phyloP scores from a whole-genome alignment of 92 coral and sea anemone species.

The Phymanthus crucifer region DNA sequence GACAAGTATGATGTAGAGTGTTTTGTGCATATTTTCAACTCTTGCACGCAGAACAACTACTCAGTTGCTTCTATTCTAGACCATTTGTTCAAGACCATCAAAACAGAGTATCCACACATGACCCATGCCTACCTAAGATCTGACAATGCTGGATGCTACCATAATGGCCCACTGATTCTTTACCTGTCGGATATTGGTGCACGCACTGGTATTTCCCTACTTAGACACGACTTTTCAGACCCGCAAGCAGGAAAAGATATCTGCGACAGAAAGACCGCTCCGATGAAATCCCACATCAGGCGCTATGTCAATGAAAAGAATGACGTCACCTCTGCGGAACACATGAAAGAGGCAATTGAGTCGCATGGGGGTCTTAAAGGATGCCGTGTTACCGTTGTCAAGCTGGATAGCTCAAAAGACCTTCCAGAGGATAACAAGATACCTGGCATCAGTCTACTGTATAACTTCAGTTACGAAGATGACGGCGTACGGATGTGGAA shows the following conservation, averaged over 20 bases:
- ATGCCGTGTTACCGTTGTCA: constrained; percentile 35
- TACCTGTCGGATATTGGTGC: constrained; percentile 33
- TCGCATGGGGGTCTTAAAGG: constrained; percentile 51
- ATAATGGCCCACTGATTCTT: constrained; percentile 40
- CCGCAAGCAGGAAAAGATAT: constrained; percentile 55
- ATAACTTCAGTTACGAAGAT: constrained; percentile 33
- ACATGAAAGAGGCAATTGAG: constrained; percentile 53
- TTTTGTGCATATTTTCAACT: constrained; percentile 50
- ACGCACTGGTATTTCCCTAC: constrained; percentile 27
- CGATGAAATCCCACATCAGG: constrained; percentile 57
- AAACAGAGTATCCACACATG: constrained; percentile 38
- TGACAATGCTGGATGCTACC: constrained; percentile 57
- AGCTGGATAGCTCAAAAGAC: neutral
- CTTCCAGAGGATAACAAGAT: constrained; percentile 20
- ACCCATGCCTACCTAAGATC: constrained; percentile 36
- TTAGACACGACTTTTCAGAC: constrained; percentile 53
- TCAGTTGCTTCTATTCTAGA: constrained; percentile 44
- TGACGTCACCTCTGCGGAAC: constrained; percentile 51
- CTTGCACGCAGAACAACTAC: constrained; percentile 22
- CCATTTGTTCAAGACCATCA: constrained; percentile 46
- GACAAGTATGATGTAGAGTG: constrained; percentile 41
- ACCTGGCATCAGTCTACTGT: constrained; percentile 35
- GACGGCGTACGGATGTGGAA: constrained; percentile 41
- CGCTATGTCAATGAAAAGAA: constrained; percentile 52
- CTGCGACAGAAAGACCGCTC: constrained; percentile 58